A percentile compares a stretch with the other conserved stretches of the same genome.
Evolutionary conservation across 1,140 invertebrate genomes (phyloP).

Genomic region (Zophobas morio): DNA sequence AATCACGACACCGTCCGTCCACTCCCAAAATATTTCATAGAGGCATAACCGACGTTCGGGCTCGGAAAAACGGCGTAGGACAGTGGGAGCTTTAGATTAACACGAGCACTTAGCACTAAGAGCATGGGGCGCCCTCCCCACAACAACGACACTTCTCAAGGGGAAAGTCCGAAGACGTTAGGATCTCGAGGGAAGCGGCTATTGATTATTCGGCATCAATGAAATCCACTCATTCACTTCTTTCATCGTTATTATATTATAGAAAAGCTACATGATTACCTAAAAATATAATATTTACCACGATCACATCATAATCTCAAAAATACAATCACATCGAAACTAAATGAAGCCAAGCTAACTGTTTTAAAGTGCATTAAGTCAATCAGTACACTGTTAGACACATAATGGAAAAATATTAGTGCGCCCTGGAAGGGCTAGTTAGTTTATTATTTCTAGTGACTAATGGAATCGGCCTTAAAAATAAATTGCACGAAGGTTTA

Average conservation of each 20-base stretch:
- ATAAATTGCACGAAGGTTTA: slow-evolving; percentile 33
- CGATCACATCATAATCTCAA: slow-evolving; percentile 33
- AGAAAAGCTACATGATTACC: slow-evolving; percentile 42
- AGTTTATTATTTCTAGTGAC: slow-evolving; percentile 28
- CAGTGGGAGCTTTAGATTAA: slow-evolving; percentile 53
- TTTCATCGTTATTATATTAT: slow-evolving; percentile 26
- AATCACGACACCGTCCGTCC: neutral
- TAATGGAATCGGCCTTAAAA: slow-evolving; percentile 30
- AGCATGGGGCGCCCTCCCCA: slow-evolving; percentile 57
- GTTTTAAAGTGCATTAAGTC: slow-evolving; percentile 7
- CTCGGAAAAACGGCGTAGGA: slow-evolving; percentile 15
- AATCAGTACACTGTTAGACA: slow-evolving; percentile 35
- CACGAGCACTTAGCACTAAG: slow-evolving; percentile 65
- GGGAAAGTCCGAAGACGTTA: slow-evolving; percentile 15
- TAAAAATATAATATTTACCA: slow-evolving; percentile 35
- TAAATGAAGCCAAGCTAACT: slow-evolving; percentile 6
- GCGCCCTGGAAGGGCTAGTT: neutral
- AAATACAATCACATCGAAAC: slow-evolving; percentile 25
- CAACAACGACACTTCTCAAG: slow-evolving; percentile 45
- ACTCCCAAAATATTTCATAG: neutral
- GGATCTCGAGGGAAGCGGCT: slow-evolving; percentile 21
- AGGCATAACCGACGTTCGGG: slow-evolving; percentile 1
- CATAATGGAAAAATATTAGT: neutral
- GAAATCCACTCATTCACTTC: slow-evolving; percentile 10
- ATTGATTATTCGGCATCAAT: slow-evolving; percentile 37